These are phyloP conservation scores for Zygogramma bicolorata DNA, from an alignment of 2,888 invertebrate species.

Conservation along the genomic window DNA sequence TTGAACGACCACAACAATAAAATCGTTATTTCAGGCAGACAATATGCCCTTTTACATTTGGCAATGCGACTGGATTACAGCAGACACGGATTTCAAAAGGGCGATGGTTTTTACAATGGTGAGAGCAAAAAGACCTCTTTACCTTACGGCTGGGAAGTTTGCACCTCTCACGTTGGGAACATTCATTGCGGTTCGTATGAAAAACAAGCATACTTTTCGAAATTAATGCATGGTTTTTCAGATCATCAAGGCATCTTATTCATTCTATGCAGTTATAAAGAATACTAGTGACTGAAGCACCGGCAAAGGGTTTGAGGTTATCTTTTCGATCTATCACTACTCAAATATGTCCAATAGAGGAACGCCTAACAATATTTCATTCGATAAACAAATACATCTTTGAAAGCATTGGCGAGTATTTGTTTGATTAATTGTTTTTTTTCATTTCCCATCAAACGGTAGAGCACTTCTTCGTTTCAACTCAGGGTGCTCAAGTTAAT, in stretches of 20 bases:
- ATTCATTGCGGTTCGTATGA: conserved; percentile 56
- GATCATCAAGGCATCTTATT: conserved; percentile 58
- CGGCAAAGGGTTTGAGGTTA: neutral
- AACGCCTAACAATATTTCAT: too few species aligned
- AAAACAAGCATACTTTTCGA: neutral
- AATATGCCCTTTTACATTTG: conserved; percentile 58
- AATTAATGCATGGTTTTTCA: conserved; percentile 39
- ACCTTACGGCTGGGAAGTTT: conserved; percentile 62
- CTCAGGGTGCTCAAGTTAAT: too few species aligned
- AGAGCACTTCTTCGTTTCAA: too few species aligned
- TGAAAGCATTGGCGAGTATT: too few species aligned
- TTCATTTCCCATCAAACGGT: too few species aligned
- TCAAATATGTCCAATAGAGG: too few species aligned
- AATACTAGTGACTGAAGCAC: conserved; percentile 42
- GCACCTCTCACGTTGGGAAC: conserved; percentile 60
- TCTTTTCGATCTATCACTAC: too few species aligned
- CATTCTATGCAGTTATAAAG: conserved; percentile 56
- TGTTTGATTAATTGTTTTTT: too few species aligned
- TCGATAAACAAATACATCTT: too few species aligned
- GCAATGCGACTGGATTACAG: conserved; percentile 58
- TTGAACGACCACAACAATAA: neutral
- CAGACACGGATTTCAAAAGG: conserved; percentile 53
- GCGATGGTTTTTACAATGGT: conserved; percentile 61
- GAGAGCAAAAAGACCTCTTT: conserved; percentile 56
- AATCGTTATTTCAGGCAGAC: conserved; percentile 50